Base-by-base conservation (phyloP, 2,888 invertebrate genomes). In the Tethea ocularis region DNA sequence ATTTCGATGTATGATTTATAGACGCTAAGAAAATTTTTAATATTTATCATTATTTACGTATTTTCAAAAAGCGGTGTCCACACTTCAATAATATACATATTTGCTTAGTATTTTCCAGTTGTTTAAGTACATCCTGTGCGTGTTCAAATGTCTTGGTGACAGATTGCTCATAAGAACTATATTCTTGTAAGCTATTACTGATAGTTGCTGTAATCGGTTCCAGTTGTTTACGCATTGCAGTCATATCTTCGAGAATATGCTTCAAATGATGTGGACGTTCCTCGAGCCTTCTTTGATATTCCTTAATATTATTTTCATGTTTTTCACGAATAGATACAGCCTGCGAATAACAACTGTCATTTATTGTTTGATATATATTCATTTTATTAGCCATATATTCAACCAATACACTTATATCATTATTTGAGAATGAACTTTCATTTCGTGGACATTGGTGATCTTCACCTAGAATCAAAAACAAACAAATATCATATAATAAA, bases 241-340 rank as follows among this genome's bases (percentile, higher is more conserved):
- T 59, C n/a, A 85, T 63, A 51, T 75, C 71, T n/a, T 76, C 56
- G 23, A 87, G 46, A 24, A 83, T 67, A 58, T 86, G 72, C 57
- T 71, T 67, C n/a, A 87, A 67, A 71, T 84, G 82, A 29, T 62
- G 51, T 1, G 84, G 81, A 2, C 74, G 73, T 24, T 75, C 62
- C 22, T 65, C 51, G 4, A 81, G 63, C 61, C 60, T 67, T 17
- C 61, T 17, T 15, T 62, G 63, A 29, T 78, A 77, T 2, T 64
- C 52, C 46, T 73, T 54, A 24, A 80, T 57, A 24, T 71, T 55
- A 2, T 63, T 20, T 17, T 64, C 22, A 61, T 77, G 59, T 38
- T 66, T 69, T 22, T 75, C 60, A 4, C 67, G 66, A 22, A 75
- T 36, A n/a, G 53, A 20, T 11, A 59, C 22, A 0, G 73, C 75